These are phyloP conservation scores for Paramormyrops hopkinsi DNA, from an alignment of 2,797 vertebrate species.

Conservation along the genomic window DNA sequence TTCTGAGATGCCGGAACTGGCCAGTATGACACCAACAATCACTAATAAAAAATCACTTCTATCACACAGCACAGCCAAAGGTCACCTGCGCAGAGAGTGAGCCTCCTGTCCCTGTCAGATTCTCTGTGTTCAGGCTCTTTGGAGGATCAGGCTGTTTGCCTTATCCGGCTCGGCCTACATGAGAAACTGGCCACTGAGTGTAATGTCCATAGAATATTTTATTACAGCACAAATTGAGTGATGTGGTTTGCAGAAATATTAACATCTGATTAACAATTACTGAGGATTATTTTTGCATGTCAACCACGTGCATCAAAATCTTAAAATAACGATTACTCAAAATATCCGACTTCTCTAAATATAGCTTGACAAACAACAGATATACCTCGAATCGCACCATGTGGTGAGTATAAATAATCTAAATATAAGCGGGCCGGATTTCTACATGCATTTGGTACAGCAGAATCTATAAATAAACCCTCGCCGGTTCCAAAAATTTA, in stretches of 20 bases:
- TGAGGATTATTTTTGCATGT: background rate
- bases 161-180: background rate
- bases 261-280: background rate
- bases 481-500: background rate
- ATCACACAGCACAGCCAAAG: background rate
- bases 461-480: background rate
- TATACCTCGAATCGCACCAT: background rate
- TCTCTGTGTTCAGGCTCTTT: background rate
- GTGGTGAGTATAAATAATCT: background rate
- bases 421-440: background rate
- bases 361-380: background rate
- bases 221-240: background rate
- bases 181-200: background rate
- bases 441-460: background rate
- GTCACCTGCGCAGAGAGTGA: background rate
- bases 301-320: background rate
- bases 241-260: background rate
- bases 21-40: background rate
- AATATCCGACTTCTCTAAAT: background rate
- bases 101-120: background rate
- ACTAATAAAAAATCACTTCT: background rate
- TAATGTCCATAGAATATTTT: background rate
- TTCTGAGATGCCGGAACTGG: background rate
- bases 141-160: background rate
- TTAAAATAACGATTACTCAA: background rate